These are phyloP conservation scores for Latrodectus geometricus DNA, from an alignment of 1,140 invertebrate genomes.

Conservation along the genomic window DNA sequence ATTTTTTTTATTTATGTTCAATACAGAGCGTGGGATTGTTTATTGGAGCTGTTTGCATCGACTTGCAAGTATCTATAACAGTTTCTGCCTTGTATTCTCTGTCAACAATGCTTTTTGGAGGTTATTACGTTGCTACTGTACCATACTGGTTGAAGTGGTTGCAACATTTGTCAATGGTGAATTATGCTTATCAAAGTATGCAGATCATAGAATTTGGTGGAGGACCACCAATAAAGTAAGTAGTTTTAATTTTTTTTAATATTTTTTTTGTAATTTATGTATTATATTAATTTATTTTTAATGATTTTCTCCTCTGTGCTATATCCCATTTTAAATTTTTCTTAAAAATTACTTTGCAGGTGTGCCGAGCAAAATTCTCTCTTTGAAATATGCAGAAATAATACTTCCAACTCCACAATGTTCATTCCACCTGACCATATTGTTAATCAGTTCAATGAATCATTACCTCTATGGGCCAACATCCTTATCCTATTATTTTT, in stretches of 20 bases:
- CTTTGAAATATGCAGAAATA: conserved; percentile 74
- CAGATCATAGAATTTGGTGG: conserved; percentile 84
- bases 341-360: conserved; percentile 69
- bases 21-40: conserved; percentile 84
- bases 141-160: conserved; percentile 84
- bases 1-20: conserved; percentile 3
- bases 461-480: conserved; percentile 80
- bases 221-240: conserved; percentile 78
- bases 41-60: conserved; percentile 83
- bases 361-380: conserved; percentile 77
- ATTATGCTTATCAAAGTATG: conserved; percentile 89
- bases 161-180: conserved; percentile 80
- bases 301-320: too few species aligned
- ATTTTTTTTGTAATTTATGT: too few species aligned
- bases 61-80: conserved; percentile 84
- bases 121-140: conserved; percentile 84
- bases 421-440: conserved; percentile 78
- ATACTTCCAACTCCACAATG: conserved; percentile 68
- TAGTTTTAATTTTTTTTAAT: too few species aligned
- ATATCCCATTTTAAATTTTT: too few species aligned
- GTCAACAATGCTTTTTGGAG: conserved; percentile 84
- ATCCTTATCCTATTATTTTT: conserved; percentile 80
- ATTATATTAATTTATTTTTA: too few species aligned
- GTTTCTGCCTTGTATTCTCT: conserved; percentile 84
- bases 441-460: conserved; percentile 74